A percentile compares a stretch with the other conserved stretches of the same genome.
These are phyloP conservation scores for Hemicordylus capensis DNA, from an alignment of 2,113 vertebrate genomes.

Conservation along the genomic window DNA sequence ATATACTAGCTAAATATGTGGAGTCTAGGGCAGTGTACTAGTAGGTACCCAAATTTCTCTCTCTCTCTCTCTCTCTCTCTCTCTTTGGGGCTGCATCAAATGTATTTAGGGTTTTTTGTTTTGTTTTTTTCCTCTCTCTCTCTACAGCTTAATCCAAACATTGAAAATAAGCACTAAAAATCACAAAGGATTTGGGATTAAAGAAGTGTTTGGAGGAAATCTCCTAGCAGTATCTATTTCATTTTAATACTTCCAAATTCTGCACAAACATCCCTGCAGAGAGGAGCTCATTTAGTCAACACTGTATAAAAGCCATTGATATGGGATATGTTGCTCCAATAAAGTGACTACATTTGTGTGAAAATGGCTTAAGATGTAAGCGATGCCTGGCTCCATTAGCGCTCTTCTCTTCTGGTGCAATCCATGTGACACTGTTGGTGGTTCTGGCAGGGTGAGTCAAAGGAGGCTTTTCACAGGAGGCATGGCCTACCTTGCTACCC, in stretches of 20 bases:
- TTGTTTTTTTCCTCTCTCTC: not conserved
- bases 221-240: not conserved
- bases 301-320: not conserved
- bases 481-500: not conserved
- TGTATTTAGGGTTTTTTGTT: too few species aligned
- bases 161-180: not conserved
- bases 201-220: rapidly evolving
- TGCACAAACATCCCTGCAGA: not conserved
- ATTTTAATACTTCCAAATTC: not conserved
- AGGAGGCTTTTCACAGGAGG: too few species aligned
- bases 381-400: not conserved
- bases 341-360: rapidly evolving
- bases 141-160: not conserved
- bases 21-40: not conserved
- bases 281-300: not conserved
- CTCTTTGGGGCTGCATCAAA: not conserved
- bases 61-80: too few species aligned
- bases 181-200: not conserved
- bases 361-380: not conserved
- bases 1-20: not conserved
- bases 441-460: too few species aligned
- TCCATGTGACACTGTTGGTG: not conserved
- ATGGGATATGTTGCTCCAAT: not conserved
- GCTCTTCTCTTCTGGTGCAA: not conserved
- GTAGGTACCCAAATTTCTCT: too few species aligned